phyloP scores from a whole-genome alignment of 2,797 vertebrate genomes.

The Nasua narica region DNA sequence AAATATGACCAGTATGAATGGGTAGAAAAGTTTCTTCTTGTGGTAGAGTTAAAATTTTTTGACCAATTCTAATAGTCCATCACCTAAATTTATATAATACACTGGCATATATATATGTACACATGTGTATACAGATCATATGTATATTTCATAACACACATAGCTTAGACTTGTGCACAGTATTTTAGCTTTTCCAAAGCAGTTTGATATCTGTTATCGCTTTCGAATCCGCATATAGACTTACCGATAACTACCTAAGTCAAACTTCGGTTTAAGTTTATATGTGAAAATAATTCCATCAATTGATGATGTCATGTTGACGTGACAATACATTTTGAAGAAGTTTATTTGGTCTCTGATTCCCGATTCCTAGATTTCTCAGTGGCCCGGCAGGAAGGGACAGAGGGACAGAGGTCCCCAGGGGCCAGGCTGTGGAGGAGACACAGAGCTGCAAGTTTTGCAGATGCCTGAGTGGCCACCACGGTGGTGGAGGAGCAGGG shows the following conservation, averaged over 20 bases:
- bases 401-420: not conserved
- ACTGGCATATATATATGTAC: not conserved
- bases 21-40: not conserved
- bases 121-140: not conserved
- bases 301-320: not conserved
- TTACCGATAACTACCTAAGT: not conserved
- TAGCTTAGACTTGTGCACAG: not conserved
- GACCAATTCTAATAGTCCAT: not conserved
- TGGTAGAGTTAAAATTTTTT: not conserved
- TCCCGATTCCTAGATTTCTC: not conserved
- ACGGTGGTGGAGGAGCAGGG: accelerated
- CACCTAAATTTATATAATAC: not conserved
- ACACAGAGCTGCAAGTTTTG: not conserved
- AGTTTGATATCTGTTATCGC: not conserved
- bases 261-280: not conserved
- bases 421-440: not conserved
- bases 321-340: not conserved
- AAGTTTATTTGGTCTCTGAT: not conserved
- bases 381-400: not conserved
- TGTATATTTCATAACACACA: not conserved
- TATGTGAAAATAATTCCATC: not conserved
- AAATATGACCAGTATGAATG: not conserved
- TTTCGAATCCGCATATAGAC: not conserved
- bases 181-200: not conserved
- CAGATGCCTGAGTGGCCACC: not conserved